phyloP scores from a whole-genome alignment of 1,140 invertebrate genomes.

The Coenobita brevimanus region DNA sequence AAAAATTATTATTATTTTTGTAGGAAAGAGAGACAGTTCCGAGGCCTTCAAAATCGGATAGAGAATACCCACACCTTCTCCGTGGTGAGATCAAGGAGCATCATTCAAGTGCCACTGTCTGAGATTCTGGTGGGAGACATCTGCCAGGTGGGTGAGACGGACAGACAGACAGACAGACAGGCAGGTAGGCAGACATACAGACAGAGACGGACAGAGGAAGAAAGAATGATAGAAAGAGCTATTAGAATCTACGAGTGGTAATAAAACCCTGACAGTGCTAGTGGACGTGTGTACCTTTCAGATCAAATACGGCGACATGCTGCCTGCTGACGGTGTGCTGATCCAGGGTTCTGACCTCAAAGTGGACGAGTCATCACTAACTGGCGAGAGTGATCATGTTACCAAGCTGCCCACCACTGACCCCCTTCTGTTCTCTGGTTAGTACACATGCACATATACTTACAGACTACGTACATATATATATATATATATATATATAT shows the following conservation, averaged over 20 bases:
- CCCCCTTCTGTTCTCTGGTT: conserved; percentile 62
- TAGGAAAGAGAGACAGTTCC: conserved; percentile 66
- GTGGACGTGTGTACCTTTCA: no score
- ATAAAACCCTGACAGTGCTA: no score
- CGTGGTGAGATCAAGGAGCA: conserved; percentile 57
- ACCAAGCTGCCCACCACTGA: conserved; percentile 70
- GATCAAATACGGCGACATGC: conserved; percentile 70
- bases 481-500: neutral
- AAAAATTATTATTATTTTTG: neutral
- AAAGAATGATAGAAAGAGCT: no score
- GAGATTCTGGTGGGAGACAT: conserved; percentile 71
- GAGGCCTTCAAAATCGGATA: conserved; percentile 47
- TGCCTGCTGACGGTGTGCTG: conserved; percentile 72
- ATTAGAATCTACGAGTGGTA: no score
- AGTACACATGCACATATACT: neutral
- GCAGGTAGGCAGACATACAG: no score
- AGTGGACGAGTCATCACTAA: conserved; percentile 73
- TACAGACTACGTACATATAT: neutral
- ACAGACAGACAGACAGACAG: no score
- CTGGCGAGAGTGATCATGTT: conserved; percentile 74
- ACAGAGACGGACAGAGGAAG: no score
- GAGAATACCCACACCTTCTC: conserved; percentile 27
- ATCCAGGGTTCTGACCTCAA: conserved; percentile 72
- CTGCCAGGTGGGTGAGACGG: no score
- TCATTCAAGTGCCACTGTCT: conserved; percentile 60